Base-by-base conservation (phyloP, 2,888 invertebrate species). In the Tetropium fuscum region DNA sequence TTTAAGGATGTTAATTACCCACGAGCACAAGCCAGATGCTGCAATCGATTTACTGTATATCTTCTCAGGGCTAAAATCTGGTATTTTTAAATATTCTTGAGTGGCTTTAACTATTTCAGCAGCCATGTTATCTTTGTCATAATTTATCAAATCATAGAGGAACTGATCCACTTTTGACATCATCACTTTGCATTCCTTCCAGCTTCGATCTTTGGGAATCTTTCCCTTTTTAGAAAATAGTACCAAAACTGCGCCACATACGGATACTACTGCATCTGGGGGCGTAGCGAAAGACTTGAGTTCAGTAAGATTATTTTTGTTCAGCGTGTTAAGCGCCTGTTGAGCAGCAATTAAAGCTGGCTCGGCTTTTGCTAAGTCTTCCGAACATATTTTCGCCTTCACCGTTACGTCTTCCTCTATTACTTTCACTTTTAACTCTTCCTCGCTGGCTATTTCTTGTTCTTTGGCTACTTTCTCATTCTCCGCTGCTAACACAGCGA, bases 261-360 rank as follows among this genome's bases (percentile, higher is more conserved):
- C 96, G 71, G 89, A 92, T 0, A 93, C 90, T 0, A 97, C 97
- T 51, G 94, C 94, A 34, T 90, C 89, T 0, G 95, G 95, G 2
- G 97, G 97, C 2, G 94, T 89, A 0, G 95, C 94, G 79, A 97
- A 97, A 0, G 97, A 95, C 79, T 97, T 97, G 76, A 97, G 81
- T 82, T 98, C 97, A 0, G 97, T 97, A 66, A 97, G 82, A 80
- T 97, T 97, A 75, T 89, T 91, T 84, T 97, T 97, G 77, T 97
- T 96, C 16, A 97, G 82, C 0, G 97, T 97, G 76, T 97, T 92
- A 45, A 97, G 82, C 5, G 97, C 97, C 72, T 91, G 94, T 77
- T 94, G 92, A 0, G 97, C 97, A 7, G 95, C 95, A 13, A 90
- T 77, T 16, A 97, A 82, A 0, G 96, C 96, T 0, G 97, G 97